These are phyloP conservation scores for Mesoligia furuncula DNA, from an alignment of 2,888 invertebrate genomes.

Conservation along the genomic window DNA sequence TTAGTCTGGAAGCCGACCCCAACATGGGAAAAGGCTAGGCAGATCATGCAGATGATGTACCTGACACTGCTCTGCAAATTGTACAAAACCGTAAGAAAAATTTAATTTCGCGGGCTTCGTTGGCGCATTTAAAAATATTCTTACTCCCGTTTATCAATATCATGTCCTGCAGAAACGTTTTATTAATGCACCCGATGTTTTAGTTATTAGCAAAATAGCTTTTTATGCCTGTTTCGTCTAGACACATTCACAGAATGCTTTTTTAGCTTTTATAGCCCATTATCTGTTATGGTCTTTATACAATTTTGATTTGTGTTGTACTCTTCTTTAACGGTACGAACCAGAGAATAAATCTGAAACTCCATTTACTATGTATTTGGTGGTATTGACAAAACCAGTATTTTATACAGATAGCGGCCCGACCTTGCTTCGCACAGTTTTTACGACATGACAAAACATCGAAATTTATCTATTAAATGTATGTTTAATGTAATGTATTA, in stretches of 20 bases:
- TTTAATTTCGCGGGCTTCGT: too few relatives aligned
- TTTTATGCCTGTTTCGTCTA: constrained; percentile 42
- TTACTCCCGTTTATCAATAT: not conserved
- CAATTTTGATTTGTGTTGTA: constrained; percentile 25
- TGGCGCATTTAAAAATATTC: not conserved
- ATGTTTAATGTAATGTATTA: too few relatives aligned
- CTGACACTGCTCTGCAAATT: too few relatives aligned
- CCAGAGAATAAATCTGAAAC: not conserved
- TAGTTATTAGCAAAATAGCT: constrained; percentile 34
- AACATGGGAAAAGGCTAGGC: too few relatives aligned
- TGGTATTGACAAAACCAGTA: not conserved
- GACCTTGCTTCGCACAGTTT: too few relatives aligned
- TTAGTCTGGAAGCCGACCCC: too few relatives aligned
- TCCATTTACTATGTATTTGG: not conserved
- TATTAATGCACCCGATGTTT: constrained; percentile 17
- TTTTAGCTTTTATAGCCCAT: constrained; percentile 21
- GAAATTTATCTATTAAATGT: too few relatives aligned
- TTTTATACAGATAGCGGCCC: too few relatives aligned
- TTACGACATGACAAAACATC: too few relatives aligned
- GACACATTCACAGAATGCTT: constrained; percentile 38
- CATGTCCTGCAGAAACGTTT: not conserved
- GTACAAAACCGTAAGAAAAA: too few relatives aligned
- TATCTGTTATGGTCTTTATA: constrained; percentile 10
- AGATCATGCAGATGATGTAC: too few relatives aligned
- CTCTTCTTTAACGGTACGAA: not conserved